Percentiles rank a stretch among this genome's conserved stretches.
phyloP scores from a whole-genome alignment of 2,797 vertebrate species.

The Poeciliopsis paucimaculata region DNA sequence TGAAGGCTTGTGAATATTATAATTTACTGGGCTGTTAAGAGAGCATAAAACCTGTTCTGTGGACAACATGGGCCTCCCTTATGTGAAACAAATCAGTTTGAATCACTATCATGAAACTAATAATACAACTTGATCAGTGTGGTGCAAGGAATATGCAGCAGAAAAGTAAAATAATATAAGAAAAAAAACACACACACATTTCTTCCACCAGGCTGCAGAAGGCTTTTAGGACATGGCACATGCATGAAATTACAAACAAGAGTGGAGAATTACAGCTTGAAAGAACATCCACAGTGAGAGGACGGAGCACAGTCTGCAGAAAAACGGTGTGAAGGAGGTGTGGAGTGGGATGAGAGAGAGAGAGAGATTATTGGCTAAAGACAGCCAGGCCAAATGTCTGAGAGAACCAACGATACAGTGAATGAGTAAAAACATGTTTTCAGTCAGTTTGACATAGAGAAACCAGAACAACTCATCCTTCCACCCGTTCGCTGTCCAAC shows the following conservation, averaged over 20 bases:
- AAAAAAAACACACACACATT: conserved; percentile 3
- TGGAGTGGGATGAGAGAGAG: conserved; percentile 71
- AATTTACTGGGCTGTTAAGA: conserved; percentile 38
- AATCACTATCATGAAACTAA: conserved; percentile 19
- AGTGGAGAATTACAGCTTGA: conserved; percentile 49
- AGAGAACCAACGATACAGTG: conserved; percentile 40
- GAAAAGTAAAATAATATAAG: background rate
- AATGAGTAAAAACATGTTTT: conserved; percentile 53
- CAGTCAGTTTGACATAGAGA: conserved; percentile 45
- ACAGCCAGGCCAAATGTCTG: conserved; percentile 67
- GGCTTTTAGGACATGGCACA: conserved; percentile 29
- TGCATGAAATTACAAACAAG: conserved; percentile 42
- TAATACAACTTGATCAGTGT: background rate
- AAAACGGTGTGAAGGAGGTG: conserved; percentile 75
- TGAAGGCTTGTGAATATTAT: conserved; percentile 22
- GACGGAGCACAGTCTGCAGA: conserved; percentile 65
- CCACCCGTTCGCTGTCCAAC: conserved; percentile 24
- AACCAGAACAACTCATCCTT: conserved; percentile 35
- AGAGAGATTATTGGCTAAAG: conserved; percentile 58
- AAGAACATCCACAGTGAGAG: conserved; percentile 67
- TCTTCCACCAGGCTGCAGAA: conserved; percentile 22
- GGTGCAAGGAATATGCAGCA: conserved; percentile 19
- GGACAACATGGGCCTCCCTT: conserved; percentile 17
- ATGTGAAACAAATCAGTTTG: background rate
- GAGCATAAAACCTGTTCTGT: conserved; percentile 30